phyloP scores from a whole-genome alignment of 2,888 invertebrate species.

The Mechanitis messenoides region DNA sequence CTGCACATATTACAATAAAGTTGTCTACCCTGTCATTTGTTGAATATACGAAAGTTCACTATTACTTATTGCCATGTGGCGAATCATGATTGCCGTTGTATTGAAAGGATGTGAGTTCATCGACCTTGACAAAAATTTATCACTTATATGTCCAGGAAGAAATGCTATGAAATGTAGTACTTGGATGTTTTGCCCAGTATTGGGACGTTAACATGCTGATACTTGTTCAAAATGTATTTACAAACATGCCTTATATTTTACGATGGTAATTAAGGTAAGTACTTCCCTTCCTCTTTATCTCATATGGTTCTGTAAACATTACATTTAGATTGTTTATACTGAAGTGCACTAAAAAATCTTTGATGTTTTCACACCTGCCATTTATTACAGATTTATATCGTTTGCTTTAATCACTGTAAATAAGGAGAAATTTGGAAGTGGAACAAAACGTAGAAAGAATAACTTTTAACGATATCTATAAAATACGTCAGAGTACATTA shows the following conservation, averaged over 20 bases:
- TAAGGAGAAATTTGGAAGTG: not conserved
- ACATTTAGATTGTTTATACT: conserved; percentile 38
- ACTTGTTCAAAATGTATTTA: not conserved
- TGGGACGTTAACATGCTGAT: no score
- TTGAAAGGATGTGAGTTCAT: no score
- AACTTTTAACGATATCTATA: not conserved
- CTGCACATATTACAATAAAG: no score
- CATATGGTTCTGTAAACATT: conserved; percentile 40
- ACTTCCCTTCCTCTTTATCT: conserved; percentile 10
- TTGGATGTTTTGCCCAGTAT: no score
- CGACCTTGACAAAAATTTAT: no score
- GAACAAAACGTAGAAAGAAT: not conserved
- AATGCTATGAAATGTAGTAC: no score
- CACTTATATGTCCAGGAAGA: no score
- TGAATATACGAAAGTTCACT: no score
- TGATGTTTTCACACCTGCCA: conserved; percentile 47
- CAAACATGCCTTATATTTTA: not conserved
- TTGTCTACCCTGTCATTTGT: no score
- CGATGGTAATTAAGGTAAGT: conserved; percentile 4
- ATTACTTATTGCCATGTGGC: no score
- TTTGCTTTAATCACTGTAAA: conserved; percentile 12
- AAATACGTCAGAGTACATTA: not conserved
- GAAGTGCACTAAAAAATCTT: conserved; percentile 37
- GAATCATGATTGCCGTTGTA: no score
- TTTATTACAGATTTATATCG: conserved; percentile 22